Evolutionary conservation across 2,888 invertebrate genomes (phyloP).

Genomic region (Polyploca ridens): DNA sequence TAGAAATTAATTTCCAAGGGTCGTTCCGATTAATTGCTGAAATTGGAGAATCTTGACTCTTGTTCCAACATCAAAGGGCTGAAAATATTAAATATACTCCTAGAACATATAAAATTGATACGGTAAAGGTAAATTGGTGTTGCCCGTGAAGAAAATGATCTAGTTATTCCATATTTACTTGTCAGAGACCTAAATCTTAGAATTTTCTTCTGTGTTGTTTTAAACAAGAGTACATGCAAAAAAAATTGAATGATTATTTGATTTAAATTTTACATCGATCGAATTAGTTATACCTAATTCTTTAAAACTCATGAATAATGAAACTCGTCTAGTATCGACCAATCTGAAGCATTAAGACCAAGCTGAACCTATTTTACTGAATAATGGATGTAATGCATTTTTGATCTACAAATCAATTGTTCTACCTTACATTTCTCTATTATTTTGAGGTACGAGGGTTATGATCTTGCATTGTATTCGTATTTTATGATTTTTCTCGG

Average conservation of each 20-base stretch:
- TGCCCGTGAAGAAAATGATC: not conserved
- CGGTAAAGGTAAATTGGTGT: not conserved
- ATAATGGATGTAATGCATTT: not conserved
- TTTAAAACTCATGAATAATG: too few species aligned
- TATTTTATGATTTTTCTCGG: too few species aligned
- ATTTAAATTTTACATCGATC: too few species aligned
- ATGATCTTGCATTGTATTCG: too few species aligned
- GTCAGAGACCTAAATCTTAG: too few species aligned
- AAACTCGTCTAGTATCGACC: too few species aligned
- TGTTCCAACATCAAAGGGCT: constrained; percentile 38
- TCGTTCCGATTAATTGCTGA: constrained; percentile 50
- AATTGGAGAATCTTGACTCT: constrained; percentile 42
- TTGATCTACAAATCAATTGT: not conserved
- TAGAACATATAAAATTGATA: constrained; percentile 10
- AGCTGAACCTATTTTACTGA: too few species aligned
- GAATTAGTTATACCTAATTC: too few species aligned
- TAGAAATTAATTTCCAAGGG: constrained; percentile 50
- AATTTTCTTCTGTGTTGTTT: not conserved
- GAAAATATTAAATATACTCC: constrained; percentile 22
- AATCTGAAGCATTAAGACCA: too few species aligned
- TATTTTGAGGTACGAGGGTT: not conserved
- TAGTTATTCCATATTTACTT: not conserved
- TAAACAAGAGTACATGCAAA: too few species aligned
- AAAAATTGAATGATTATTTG: too few species aligned
- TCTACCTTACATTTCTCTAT: not conserved